A percentile compares a stretch with the other conserved stretches of the same genome.
phyloP scores from a whole-genome alignment of 2,113 vertebrate species.

The Astur gentilis region DNA sequence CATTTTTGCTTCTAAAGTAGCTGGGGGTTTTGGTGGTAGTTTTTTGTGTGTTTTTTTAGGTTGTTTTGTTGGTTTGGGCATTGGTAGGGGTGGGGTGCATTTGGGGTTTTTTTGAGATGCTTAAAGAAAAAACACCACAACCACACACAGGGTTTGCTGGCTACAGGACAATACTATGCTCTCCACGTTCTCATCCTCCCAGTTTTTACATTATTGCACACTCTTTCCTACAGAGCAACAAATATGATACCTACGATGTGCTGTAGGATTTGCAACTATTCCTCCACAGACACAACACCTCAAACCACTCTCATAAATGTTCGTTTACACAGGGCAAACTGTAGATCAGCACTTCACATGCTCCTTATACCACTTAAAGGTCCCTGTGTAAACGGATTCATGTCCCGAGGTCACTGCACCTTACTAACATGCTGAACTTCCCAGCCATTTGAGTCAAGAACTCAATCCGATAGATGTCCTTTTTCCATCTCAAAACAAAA shows the following conservation, averaged over 20 bases:
- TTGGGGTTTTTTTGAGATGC: neutral
- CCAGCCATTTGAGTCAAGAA: neutral
- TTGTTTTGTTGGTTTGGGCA: neutral
- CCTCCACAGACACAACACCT: neutral
- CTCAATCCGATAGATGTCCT: neutral
- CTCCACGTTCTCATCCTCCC: too few species aligned
- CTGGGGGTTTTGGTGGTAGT: neutral
- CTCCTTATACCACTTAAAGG: neutral
- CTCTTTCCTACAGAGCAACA: neutral
- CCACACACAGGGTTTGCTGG: neutral
- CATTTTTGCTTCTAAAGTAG: neutral
- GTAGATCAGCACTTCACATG: neutral
- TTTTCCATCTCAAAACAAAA: neutral
- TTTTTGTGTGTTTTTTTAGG: neutral
- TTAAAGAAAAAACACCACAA: neutral
- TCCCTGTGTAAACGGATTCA: accelerated
- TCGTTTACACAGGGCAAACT: neutral
- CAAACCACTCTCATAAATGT: neutral
- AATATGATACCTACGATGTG: neutral
- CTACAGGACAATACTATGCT: neutral
- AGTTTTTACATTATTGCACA: neutral
- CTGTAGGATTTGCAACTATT: neutral
- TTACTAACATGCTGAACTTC: neutral
- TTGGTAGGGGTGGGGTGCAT: too few species aligned
- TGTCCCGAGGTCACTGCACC: neutral